Evolutionary conservation across 2,113 vertebrate genomes (phyloP).

Genomic region (Zootoca vivipara): DNA sequence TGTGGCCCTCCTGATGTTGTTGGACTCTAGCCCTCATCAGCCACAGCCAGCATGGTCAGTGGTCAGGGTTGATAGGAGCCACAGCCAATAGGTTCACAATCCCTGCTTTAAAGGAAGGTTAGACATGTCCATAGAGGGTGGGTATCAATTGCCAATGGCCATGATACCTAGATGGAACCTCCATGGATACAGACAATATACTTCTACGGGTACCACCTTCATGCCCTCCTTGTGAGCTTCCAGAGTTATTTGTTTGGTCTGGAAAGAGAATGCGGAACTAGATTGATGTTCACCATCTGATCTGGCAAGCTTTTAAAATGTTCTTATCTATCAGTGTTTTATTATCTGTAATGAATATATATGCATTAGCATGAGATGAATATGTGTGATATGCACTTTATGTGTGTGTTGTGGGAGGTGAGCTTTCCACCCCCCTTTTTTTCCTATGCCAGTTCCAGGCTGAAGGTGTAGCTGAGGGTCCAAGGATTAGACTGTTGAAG

Average conservation of each 20-base stretch:
- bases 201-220: background rate
- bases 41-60: no score
- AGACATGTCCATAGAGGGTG: no score
- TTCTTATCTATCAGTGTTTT: background rate
- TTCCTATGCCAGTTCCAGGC: no score
- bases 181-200: background rate
- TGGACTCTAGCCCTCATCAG: no score
- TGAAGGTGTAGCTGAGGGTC: no score
- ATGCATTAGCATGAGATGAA: background rate
- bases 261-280: background rate
- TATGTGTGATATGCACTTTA: background rate
- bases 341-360: background rate
- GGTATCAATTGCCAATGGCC: background rate
- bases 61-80: no score
- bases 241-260: background rate
- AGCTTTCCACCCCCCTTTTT: no score
- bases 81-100: no score
- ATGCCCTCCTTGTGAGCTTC: background rate
- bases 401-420: background rate
- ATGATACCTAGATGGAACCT: background rate
- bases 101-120: background rate
- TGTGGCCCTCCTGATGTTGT: no score
- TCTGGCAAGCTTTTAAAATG: background rate
- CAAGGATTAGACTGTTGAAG: no score
- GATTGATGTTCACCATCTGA: background rate